Percentiles rank a stretch among this genome's conserved stretches.
These are phyloP conservation scores for Polia nebulosa DNA, from an alignment of 2,888 invertebrate genomes.

Conservation along the genomic window DNA sequence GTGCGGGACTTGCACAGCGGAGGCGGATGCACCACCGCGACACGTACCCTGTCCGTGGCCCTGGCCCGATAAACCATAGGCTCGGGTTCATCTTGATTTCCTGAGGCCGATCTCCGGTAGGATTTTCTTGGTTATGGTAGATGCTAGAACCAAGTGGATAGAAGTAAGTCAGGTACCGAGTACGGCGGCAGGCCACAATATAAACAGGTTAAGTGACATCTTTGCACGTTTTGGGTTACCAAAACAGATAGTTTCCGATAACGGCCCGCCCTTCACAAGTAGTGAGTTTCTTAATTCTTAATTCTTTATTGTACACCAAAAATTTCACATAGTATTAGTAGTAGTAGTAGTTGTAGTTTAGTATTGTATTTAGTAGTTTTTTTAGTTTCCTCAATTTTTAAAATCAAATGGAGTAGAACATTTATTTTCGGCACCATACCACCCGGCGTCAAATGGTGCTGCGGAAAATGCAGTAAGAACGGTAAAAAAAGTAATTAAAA, in stretches of 20 bases:
- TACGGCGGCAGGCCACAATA: background rate
- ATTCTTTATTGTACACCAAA: too few relatives aligned
- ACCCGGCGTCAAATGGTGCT: too few relatives aligned
- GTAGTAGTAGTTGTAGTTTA: too few relatives aligned
- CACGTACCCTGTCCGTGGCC: background rate
- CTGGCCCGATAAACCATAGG: background rate
- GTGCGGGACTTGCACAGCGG: background rate
- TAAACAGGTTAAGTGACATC: background rate
- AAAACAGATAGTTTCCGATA: too few relatives aligned
- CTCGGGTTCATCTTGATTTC: too few relatives aligned
- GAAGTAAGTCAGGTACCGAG: constrained; percentile 1
- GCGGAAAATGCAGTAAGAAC: constrained; percentile 3
- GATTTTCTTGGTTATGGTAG: too few relatives aligned
- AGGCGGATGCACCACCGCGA: background rate
- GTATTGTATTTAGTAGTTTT: too few relatives aligned
- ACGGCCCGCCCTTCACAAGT: too few relatives aligned
- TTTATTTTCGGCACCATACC: background rate
- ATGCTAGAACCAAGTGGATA: too few relatives aligned
- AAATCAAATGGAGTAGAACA: background rate
- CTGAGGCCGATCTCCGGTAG: too few relatives aligned
- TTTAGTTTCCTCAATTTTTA: background rate
- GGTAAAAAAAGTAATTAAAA: constrained; percentile 4
- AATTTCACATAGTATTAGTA: too few relatives aligned
- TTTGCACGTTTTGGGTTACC: background rate
- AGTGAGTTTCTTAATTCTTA: too few relatives aligned